These are phyloP conservation scores for Zapornia atra DNA, from an alignment of 2,113 vertebrate species.

Conservation along the genomic window DNA sequence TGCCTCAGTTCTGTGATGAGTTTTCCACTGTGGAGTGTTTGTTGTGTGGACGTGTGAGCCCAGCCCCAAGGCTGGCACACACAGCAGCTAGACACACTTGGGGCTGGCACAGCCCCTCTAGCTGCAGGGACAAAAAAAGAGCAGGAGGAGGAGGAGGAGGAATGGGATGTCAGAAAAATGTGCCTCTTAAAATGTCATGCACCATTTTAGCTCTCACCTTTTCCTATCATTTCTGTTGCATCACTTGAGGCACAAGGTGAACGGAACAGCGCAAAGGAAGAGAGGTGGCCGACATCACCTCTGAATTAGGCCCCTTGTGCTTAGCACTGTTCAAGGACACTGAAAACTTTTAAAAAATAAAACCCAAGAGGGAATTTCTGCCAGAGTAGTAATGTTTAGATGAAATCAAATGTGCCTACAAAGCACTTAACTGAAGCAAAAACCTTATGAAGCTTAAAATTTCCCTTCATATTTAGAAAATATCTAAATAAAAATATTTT, in stretches of 20 bases:
- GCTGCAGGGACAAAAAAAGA: neutral
- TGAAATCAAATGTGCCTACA: neutral
- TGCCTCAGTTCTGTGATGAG: neutral
- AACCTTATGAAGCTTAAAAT: neutral
- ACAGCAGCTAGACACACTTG: neutral
- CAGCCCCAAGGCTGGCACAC: neutral
- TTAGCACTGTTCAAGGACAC: neutral
- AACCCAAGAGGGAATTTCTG: neutral
- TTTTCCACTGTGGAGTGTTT: neutral
- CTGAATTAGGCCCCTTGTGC: neutral
- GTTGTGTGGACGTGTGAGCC: neutral
- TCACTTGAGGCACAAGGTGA: neutral
- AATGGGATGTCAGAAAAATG: neutral
- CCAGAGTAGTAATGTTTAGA: neutral
- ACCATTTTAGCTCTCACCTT: slow-evolving; percentile 14
- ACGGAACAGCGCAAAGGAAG: neutral
- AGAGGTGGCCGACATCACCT: neutral
- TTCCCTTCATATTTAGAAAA: neutral
- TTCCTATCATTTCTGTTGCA: neutral
- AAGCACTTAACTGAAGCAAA: neutral
- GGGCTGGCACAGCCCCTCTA: neutral
- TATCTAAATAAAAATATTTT: neutral
- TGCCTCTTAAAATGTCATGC: neutral
- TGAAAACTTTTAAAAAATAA: neutral
- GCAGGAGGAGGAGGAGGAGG: neutral